These are phyloP conservation scores for Acarapis woodi DNA, from an alignment of 1,140 invertebrate species.

Conservation along the genomic window DNA sequence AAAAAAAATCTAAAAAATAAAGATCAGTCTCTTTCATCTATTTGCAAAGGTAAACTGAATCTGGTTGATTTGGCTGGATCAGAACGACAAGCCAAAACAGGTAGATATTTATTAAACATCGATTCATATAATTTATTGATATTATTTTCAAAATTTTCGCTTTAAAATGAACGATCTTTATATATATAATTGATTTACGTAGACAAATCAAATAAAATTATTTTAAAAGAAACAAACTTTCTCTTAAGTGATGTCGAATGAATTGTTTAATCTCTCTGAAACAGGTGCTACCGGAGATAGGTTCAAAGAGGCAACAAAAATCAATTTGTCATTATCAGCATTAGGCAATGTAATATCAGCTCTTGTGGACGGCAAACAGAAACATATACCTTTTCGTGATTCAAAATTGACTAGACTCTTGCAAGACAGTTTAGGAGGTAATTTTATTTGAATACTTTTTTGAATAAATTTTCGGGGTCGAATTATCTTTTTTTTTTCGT, in stretches of 20 bases:
- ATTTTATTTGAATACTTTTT: no score
- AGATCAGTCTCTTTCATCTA: constrained; percentile 12
- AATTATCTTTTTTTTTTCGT: no score
- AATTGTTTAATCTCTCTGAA: constrained; percentile 14
- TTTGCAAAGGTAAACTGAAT: constrained; percentile 40
- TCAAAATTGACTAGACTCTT: constrained; percentile 68
- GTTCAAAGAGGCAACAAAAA: constrained; percentile 74
- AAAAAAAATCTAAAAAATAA: no score
- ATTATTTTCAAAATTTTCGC: constrained; percentile 9
- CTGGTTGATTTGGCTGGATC: constrained; percentile 67
- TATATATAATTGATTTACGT: neutral
- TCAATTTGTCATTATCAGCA: constrained; percentile 73
- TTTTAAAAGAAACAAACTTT: neutral
- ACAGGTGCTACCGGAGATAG: constrained; percentile 54
- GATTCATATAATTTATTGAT: constrained; percentile 5
- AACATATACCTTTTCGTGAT: constrained; percentile 64
- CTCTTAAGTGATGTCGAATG: neutral
- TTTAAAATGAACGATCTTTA: neutral
- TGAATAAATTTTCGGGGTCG: no score
- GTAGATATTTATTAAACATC: no score
- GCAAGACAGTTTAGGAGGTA: constrained; percentile 69
- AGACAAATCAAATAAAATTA: neutral
- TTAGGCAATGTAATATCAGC: constrained; percentile 82
- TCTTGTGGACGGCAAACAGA: constrained; percentile 56
- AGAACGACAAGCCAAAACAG: constrained; percentile 53